These are phyloP conservation scores for Sceloporus tristichus DNA, from an alignment of 2,113 vertebrate species.

Conservation along the genomic window DNA sequence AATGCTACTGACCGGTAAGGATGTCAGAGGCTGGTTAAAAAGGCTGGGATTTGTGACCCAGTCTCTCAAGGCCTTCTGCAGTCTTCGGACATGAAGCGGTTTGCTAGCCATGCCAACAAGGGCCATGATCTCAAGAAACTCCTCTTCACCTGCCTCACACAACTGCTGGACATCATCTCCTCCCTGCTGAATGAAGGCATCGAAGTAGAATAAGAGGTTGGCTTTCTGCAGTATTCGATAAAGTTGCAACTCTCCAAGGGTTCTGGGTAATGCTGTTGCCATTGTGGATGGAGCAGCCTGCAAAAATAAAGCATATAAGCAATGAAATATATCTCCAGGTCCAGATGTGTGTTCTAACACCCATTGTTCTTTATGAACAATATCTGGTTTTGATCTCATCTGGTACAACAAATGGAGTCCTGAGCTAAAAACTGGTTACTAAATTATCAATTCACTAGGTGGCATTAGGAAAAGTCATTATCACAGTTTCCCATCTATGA, in stretches of 20 bases:
- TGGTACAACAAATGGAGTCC: neutral
- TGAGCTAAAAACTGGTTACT: neutral
- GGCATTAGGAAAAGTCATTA: neutral
- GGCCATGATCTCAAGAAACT: slow-evolving; percentile 99
- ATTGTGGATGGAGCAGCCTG: slow-evolving; percentile 84
- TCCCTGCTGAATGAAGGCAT: slow-evolving; percentile 99
- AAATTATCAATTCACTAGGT: neutral
- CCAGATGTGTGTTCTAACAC: neutral
- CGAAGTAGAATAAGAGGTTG: slow-evolving; percentile 96
- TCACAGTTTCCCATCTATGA: neutral
- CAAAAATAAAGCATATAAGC: slow-evolving; percentile 27
- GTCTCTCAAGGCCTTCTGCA: slow-evolving; percentile 97
- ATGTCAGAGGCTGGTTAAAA: slow-evolving; percentile 96
- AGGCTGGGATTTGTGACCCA: slow-evolving; percentile 98
- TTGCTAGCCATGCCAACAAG: slow-evolving; percentile 99
- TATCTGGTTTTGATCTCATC: neutral
- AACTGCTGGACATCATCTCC: slow-evolving; percentile 98
- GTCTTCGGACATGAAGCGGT: slow-evolving; percentile 92
- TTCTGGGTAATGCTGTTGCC: slow-evolving; percentile 94
- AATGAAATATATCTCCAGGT: slow-evolving; percentile 37
- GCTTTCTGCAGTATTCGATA: slow-evolving; percentile 96
- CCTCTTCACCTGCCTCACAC: slow-evolving; percentile 97
- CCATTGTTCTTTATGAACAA: neutral
- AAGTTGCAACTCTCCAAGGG: slow-evolving; percentile 96
- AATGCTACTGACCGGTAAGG: slow-evolving; percentile 97